Base-by-base conservation (phyloP, 1,140 invertebrate genomes). In the Hylaeus volcanicus region DNA sequence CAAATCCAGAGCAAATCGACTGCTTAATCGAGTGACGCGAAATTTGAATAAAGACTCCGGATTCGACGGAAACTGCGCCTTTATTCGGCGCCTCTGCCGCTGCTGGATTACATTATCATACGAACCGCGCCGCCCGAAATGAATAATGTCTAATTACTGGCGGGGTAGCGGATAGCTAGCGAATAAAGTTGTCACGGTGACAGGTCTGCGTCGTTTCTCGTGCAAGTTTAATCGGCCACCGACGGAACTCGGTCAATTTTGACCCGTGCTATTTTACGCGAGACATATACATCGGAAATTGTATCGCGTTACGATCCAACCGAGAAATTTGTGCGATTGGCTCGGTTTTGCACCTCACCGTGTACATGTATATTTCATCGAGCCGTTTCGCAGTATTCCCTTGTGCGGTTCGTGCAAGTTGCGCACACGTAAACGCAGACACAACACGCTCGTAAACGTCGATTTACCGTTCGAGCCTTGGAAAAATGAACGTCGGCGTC, bases 21-120 rank as follows among this genome's bases (percentile, higher is more conserved):
- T 86, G 85, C 84, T 86, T 86, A 86, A 86, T 86, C 85, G 85
- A 86, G 84, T 86, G 81, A 86, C 84, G 81, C 73, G 84, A 83
- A 86, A 86, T 86, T 86, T 86, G 85, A 86, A 86, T 86, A 86
- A 86, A 86, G 85, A 85, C 85, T 72, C 72, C 58, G 64, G 69
- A 86, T 86, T 63, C 72, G 73, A 79, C 64, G 81, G 73, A 85
- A 68, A 65, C 71, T 77, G 78, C 53, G 45, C 73, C 71, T 74
- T 79, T 79, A 79, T 74, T 65, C 77, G 71, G 71, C 11, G 9
- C 3, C 12, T 39, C 60, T 1, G 6, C 15, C 51, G 1, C 26
- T 6, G 43, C 53, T 14, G 63, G 63, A 80, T 75, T 63, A 60
- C 73, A 80, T 80, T 80, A 80, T 74, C 79, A 75, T 68, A 74